phyloP scores from a whole-genome alignment of 2,797 vertebrate species.

The Psittacula derbiana region DNA sequence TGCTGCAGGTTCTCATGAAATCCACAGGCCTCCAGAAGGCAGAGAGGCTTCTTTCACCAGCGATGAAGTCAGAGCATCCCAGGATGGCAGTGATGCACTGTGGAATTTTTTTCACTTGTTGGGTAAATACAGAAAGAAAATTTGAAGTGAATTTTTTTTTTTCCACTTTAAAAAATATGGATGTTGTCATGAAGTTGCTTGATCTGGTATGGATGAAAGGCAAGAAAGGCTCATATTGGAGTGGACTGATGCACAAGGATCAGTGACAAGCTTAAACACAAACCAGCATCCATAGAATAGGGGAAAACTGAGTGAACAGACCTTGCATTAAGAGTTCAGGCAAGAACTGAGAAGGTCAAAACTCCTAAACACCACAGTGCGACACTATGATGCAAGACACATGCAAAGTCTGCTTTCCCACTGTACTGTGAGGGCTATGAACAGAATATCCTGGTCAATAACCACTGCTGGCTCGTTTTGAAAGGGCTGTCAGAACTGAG shows the following conservation, averaged over 20 bases:
- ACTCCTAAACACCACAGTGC: background rate
- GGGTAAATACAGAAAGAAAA: background rate
- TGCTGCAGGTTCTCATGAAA: background rate
- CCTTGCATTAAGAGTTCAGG: background rate
- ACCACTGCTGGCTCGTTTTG: background rate
- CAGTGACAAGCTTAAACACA: background rate
- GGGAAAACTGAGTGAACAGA: background rate
- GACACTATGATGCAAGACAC: background rate
- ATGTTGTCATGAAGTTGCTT: background rate
- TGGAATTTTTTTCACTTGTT: background rate
- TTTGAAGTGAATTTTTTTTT: background rate
- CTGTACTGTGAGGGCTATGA: background rate
- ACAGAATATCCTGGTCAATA: background rate
- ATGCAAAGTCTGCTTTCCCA: background rate
- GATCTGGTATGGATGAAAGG: background rate
- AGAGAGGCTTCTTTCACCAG: background rate
- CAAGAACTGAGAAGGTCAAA: background rate
- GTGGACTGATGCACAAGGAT: background rate
- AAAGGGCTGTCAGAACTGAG: background rate
- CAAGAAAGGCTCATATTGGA: background rate
- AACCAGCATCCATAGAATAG: background rate
- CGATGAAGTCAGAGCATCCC: background rate
- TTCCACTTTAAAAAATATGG: background rate
- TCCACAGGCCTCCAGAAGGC: background rate
- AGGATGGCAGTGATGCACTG: background rate